Percentiles rank a stretch among this genome's conserved stretches.
Conservation (phyloP, 2,797 vertebrate species). For the Hyperoplus lanceolatus region DNA sequence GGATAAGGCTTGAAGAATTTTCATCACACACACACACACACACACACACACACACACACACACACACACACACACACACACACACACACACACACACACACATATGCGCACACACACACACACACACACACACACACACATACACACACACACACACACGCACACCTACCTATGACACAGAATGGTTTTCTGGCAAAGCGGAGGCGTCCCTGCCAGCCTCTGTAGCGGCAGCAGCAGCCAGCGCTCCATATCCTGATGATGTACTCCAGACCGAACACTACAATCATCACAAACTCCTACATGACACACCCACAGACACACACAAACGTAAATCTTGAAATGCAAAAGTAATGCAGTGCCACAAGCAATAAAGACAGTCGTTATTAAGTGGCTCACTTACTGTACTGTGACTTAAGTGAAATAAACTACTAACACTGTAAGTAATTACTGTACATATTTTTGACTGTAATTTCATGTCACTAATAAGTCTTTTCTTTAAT, state of each 20-base stretch:
- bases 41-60: no score
- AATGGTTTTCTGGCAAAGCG: constrained; percentile 98
- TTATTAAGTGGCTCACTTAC: neutral
- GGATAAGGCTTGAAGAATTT: neutral
- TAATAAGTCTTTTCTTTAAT: neutral
- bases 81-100: neutral
- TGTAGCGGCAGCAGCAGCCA: constrained; percentile 97
- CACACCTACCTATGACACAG: constrained; percentile 94
- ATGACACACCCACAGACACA: constrained; percentile 29
- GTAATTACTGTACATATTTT: neutral
- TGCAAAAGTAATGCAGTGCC: neutral
- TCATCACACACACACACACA: no score
- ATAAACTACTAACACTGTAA: neutral
- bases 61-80: neutral
- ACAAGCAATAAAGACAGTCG: constrained; percentile 8
- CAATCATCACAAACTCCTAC: constrained; percentile 99
- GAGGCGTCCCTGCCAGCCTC: constrained; percentile 98
- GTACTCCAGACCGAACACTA: constrained; percentile 99
- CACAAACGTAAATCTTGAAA: constrained; percentile 12
- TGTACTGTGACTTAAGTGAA: neutral
- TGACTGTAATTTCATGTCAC: constrained; percentile 4
- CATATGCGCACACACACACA: constrained; percentile 22
- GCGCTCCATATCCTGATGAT: constrained; percentile 98
- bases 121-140: neutral
- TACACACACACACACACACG: neutral